These are phyloP conservation scores for Cistogaster globosa DNA, from an alignment of 2,888 invertebrate genomes.

Conservation along the genomic window DNA sequence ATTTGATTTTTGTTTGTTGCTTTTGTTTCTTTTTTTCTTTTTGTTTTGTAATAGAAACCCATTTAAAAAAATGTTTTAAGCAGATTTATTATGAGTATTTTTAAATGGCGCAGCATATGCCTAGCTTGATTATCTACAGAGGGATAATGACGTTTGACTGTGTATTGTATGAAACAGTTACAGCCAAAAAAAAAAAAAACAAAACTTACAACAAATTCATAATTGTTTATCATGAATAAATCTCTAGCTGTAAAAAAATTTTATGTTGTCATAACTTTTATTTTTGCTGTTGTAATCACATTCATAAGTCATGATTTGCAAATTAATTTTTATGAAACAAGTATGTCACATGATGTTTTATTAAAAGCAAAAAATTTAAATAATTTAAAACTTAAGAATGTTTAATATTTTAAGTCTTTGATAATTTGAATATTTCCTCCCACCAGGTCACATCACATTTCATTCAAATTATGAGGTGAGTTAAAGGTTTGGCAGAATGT, in stretches of 20 bases:
- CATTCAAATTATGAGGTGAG: too few relatives aligned
- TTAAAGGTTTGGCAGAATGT: too few relatives aligned
- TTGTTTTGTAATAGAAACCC: constrained; percentile 11
- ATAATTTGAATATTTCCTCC: too few relatives aligned
- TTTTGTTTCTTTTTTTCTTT: too few relatives aligned
- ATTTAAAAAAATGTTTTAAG: constrained; percentile 40
- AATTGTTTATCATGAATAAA: constrained; percentile 32
- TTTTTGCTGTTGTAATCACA: constrained; percentile 2
- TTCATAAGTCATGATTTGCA: constrained; percentile 4
- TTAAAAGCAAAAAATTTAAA: not conserved
- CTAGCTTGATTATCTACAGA: constrained; percentile 20
- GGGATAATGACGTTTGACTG: constrained; percentile 12
- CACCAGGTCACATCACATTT: too few relatives aligned
- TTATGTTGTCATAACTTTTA: not conserved
- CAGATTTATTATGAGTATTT: constrained; percentile 33
- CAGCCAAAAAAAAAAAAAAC: not conserved
- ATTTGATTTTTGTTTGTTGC: constrained; percentile 23
- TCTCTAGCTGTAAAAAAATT: not conserved
- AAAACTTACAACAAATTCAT: constrained; percentile 34
- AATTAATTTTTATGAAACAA: not conserved
- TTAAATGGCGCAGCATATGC: not conserved
- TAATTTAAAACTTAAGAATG: too few relatives aligned
- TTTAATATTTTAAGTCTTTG: too few relatives aligned
- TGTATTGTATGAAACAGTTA: constrained; percentile 4
- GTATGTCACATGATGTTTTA: not conserved